phyloP scores from a whole-genome alignment of 2,888 invertebrate genomes.

The Furcula furcula region DNA sequence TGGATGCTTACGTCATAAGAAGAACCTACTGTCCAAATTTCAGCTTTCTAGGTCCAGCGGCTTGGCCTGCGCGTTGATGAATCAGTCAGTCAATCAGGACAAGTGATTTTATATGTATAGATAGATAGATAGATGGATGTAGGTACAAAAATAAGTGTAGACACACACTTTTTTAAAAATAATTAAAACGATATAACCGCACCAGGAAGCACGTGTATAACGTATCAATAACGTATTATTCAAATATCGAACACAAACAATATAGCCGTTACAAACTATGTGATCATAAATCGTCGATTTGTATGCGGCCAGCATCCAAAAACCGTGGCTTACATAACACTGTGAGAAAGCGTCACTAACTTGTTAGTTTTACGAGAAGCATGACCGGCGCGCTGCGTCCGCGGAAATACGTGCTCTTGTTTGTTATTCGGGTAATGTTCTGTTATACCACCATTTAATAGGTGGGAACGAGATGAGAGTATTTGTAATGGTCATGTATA shows the following conservation, averaged over 20 bases:
- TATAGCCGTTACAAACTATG: slow-evolving; percentile 1
- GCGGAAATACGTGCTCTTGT: slow-evolving; percentile 27
- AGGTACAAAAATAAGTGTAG: too few relatives aligned
- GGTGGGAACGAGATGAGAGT: slow-evolving; percentile 3
- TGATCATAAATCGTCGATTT: slow-evolving; percentile 11
- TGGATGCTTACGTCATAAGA: too few relatives aligned
- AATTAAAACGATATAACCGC: too few relatives aligned
- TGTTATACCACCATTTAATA: slow-evolving; percentile 11
- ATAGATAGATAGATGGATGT: too few relatives aligned
- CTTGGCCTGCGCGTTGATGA: too few relatives aligned
- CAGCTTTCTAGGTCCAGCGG: too few relatives aligned
- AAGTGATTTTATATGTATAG: too few relatives aligned
- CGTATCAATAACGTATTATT: background rate
- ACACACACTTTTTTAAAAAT: too few relatives aligned
- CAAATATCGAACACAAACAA: background rate
- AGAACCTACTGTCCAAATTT: too few relatives aligned
- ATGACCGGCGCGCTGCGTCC: slow-evolving; percentile 14
- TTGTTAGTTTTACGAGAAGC: slow-evolving; percentile 21
- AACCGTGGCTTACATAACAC: slow-evolving; percentile 21
- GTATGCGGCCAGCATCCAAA: slow-evolving; percentile 25
- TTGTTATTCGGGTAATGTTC: slow-evolving; percentile 7
- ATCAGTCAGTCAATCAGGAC: too few relatives aligned
- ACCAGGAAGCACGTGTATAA: too few relatives aligned
- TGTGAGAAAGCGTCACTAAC: slow-evolving; percentile 33
- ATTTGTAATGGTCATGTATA: too few relatives aligned